A percentile compares a stretch with the other conserved stretches of the same genome.
Evolutionary conservation across 2,113 vertebrate species (phyloP).

Genomic region (Mola mola): DNA sequence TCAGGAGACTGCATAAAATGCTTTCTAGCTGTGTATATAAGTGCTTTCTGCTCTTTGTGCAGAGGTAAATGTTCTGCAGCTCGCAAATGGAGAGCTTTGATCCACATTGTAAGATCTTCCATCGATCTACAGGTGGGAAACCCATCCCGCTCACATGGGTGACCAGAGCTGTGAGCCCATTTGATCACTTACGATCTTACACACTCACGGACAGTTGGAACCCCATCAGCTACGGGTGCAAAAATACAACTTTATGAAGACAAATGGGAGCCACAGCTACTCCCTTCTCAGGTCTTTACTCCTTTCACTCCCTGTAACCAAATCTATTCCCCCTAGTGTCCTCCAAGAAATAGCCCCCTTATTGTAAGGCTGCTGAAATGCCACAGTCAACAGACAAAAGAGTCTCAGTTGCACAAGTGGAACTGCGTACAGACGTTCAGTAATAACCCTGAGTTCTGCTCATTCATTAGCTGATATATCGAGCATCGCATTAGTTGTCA

Average conservation of each 20-base stretch:
- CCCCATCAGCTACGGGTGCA: conserved; percentile 17
- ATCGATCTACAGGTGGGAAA: conserved; percentile 47
- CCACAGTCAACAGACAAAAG: too few species aligned
- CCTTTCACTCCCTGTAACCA: conserved; percentile 28
- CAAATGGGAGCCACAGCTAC: too few species aligned
- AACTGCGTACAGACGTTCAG: too few species aligned
- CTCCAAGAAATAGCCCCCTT: conserved; percentile 34
- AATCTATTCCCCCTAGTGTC: conserved; percentile 31
- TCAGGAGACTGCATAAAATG: too few species aligned
- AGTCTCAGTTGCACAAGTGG: too few species aligned
- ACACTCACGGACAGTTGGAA: conserved; percentile 13
- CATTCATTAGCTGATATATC: too few species aligned
- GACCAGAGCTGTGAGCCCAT: conserved; percentile 22
- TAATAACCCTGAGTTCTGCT: too few species aligned
- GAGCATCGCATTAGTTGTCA: too few species aligned
- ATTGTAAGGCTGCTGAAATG: too few species aligned
- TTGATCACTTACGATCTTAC: conserved; percentile 27
- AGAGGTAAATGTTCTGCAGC: conserved; percentile 26
- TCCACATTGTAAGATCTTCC: conserved; percentile 48
- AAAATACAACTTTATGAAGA: conserved; percentile 36
- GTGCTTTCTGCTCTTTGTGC: conserved; percentile 36
- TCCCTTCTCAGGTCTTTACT: conserved; percentile 4
- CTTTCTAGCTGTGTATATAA: conserved; percentile 57
- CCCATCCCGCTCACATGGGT: conserved; percentile 13
- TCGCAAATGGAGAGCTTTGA: conserved; percentile 49